Conservation (phyloP, 2,888 invertebrate genomes). For the Agapetus fuscipes region DNA sequence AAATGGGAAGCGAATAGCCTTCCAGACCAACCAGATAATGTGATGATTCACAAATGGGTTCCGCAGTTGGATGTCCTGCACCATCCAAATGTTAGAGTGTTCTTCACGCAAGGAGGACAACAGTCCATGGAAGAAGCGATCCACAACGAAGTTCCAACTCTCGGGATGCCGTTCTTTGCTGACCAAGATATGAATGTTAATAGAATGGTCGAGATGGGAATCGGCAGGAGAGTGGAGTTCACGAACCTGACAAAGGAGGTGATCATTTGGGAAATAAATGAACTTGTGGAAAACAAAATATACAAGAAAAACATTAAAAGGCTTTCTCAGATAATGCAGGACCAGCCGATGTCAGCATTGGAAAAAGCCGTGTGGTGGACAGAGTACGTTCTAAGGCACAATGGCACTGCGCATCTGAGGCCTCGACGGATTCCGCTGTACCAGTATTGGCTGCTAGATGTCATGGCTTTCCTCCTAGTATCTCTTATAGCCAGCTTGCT, state of each 20-base stretch:
- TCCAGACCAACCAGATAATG: constrained; percentile 23
- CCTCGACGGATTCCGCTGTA: constrained; percentile 17
- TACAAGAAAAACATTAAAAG: constrained; percentile 7
- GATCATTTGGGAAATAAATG: constrained; percentile 4
- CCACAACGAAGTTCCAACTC: constrained; percentile 13
- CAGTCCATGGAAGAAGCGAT: constrained; percentile 21
- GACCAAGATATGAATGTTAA: constrained; percentile 14
- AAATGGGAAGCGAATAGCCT: constrained; percentile 27
- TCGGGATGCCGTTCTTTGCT: constrained; percentile 17
- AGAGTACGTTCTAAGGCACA: constrained; percentile 41
- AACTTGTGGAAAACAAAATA: constrained; percentile 6
- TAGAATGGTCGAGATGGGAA: constrained; percentile 9
- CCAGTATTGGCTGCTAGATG: constrained; percentile 8
- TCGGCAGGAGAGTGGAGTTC: constrained; percentile 8
- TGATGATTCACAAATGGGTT: constrained; percentile 28
- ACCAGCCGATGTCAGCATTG: constrained; percentile 31
- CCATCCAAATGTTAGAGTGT: constrained; percentile 17
- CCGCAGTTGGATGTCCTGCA: constrained; percentile 29
- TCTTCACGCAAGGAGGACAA: constrained; percentile 18
- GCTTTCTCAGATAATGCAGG: constrained; percentile 26
- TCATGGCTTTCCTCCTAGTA: constrained; percentile 7
- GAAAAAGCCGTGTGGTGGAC: constrained; percentile 45
- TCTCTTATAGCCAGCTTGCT: no score
- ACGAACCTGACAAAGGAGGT: constrained; percentile 2
- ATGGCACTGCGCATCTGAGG: constrained; percentile 36